phyloP scores from a whole-genome alignment of 1,140 invertebrate genomes.

The Pachyrhynchus sulphureomaculatus region DNA sequence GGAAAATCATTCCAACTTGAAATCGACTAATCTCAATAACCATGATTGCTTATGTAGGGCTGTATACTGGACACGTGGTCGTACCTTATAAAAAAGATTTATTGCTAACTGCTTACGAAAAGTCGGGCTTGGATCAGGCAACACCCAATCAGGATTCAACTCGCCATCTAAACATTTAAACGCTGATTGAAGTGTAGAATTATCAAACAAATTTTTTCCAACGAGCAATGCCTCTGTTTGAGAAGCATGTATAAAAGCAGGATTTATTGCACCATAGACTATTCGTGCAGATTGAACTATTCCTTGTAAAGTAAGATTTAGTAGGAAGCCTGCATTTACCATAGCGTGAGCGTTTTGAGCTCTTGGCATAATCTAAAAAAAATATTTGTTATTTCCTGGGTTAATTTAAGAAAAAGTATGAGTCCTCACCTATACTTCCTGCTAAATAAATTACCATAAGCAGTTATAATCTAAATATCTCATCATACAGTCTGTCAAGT shows the following conservation, averaged over 20 bases:
- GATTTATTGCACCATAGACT: conserved; percentile 69
- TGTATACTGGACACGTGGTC: too few species aligned
- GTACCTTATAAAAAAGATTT: conserved; percentile 75
- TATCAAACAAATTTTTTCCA: conserved; percentile 58
- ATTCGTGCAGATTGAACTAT: conserved; percentile 34
- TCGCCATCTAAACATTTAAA: conserved; percentile 61
- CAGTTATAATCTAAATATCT: too few species aligned
- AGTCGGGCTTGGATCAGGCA: conserved; percentile 64
- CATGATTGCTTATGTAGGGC: too few species aligned
- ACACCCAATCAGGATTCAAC: conserved; percentile 62
- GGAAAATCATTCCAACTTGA: too few species aligned
- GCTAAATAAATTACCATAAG: too few species aligned
- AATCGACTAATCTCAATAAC: too few species aligned
- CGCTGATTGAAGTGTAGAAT: conserved; percentile 57
- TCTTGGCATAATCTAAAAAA: conserved; percentile 74
- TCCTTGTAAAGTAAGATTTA: conserved; percentile 54
- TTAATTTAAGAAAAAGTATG: too few species aligned
- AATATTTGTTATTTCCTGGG: too few species aligned
- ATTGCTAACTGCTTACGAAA: conserved; percentile 68
- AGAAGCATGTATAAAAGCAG: conserved; percentile 69
- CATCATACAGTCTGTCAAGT: too few species aligned
- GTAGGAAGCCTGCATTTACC: conserved; percentile 77
- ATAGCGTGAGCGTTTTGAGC: conserved; percentile 81
- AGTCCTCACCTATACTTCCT: too few species aligned
- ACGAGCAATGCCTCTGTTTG: conserved; percentile 66